Conservation (phyloP, 2,888 invertebrate species). For the Sinodicranocentrus sp. region DNA sequence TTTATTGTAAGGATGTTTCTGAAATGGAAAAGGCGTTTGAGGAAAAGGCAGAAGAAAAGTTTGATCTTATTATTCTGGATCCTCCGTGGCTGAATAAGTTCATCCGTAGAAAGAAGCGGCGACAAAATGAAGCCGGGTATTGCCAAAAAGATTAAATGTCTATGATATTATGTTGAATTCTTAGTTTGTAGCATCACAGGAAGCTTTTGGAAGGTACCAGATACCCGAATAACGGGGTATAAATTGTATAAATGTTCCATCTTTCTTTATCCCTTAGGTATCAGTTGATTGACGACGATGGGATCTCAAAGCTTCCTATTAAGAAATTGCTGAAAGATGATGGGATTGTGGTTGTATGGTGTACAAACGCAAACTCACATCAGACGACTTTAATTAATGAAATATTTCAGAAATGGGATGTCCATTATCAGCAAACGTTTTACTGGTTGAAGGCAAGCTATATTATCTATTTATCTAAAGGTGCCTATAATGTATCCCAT, state of each 20-base stretch:
- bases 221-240: too few relatives aligned
- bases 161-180: background rate
- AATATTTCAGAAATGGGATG: conserved; percentile 89
- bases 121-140: conserved; percentile 83
- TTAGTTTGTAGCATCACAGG: too few relatives aligned
- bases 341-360: conserved; percentile 92
- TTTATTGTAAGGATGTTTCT: conserved; percentile 84
- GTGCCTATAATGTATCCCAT: too few relatives aligned
- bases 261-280: too few relatives aligned
- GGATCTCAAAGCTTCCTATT: conserved; percentile 86
- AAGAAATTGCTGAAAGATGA: conserved; percentile 81
- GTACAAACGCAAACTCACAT: conserved; percentile 90
- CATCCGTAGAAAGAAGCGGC: conserved; percentile 87
- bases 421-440: conserved; percentile 86
- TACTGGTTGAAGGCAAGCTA: conserved; percentile 90
- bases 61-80: conserved; percentile 92
- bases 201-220: too few relatives aligned
- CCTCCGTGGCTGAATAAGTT: conserved; percentile 99
- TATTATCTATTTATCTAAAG: background rate
- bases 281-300: conserved; percentile 87
- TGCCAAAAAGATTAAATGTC: background rate
- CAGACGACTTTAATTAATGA: conserved; percentile 84
- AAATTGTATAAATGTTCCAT: too few relatives aligned
- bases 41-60: conserved; percentile 80
- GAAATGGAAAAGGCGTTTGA: conserved; percentile 77